Conservation (phyloP, 2,888 invertebrate genomes). For the Lepidochrysops patricia region DNA sequence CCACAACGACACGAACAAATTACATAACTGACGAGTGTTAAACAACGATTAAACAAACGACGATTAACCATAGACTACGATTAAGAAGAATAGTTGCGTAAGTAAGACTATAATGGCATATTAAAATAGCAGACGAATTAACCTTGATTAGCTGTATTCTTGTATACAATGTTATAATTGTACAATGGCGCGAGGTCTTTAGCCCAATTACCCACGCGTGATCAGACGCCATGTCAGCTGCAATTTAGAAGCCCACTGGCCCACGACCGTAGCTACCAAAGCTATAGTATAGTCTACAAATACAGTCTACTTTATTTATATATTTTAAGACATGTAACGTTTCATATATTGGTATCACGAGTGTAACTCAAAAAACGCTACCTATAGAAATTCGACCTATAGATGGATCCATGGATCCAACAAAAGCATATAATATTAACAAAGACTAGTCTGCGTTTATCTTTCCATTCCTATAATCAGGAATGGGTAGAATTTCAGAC, state of each 20-base stretch:
- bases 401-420: no score
- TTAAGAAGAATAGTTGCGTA: slow-evolving; percentile 6
- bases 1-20: background rate
- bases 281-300: no score
- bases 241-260: slow-evolving; percentile 51
- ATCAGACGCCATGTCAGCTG: slow-evolving; percentile 41
- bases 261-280: slow-evolving; percentile 30
- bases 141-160: slow-evolving; percentile 21
- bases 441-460: no score
- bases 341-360: no score
- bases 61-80: background rate
- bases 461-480: no score
- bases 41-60: background rate
- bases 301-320: no score
- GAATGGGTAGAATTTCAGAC: no score
- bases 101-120: background rate
- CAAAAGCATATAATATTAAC: no score
- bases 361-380: no score
- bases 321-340: no score
- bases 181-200: slow-evolving; percentile 53
- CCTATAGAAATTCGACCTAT: no score
- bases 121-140: slow-evolving; percentile 1
- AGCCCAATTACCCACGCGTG: slow-evolving; percentile 56
- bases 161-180: slow-evolving; percentile 36
- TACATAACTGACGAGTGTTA: background rate